These are phyloP conservation scores for Spongilla lacustris DNA, from an alignment of 37 sponge, comb jelly and placozoan genomes.

Conservation along the genomic window DNA sequence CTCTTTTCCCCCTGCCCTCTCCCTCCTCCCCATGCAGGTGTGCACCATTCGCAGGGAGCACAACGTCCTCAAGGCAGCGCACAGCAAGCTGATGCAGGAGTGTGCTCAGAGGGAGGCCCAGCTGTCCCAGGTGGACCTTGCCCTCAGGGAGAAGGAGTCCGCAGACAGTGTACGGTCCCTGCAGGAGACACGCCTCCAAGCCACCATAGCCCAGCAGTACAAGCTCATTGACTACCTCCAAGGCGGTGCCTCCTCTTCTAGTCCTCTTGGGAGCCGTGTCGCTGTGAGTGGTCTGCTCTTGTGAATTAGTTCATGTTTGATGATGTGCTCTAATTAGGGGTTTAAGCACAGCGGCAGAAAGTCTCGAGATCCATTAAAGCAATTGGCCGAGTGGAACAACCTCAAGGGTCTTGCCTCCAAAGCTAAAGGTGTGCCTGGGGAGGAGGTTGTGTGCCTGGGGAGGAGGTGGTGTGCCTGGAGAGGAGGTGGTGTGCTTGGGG, in stretches of 20 bases:
- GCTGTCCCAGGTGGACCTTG: conserved; percentile 29
- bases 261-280: background rate
- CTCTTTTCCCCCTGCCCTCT: background rate
- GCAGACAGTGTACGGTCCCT: conserved; percentile 17
- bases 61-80: conserved; percentile 60
- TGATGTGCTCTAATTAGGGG: conserved; percentile 8
- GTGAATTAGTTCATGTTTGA: background rate
- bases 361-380: conserved; percentile 57
- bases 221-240: conserved; percentile 72
- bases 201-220: conserved; percentile 72
- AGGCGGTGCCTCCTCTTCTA: background rate
- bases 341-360: conserved; percentile 39
- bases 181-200: conserved; percentile 56
- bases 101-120: conserved; percentile 7
- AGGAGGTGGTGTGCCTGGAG: conserved; percentile 1
- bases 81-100: conserved; percentile 67
- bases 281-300: background rate
- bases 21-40: conserved; percentile 9
- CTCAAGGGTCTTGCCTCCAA: conserved; percentile 38
- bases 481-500: too few species aligned
- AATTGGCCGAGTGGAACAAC: conserved; percentile 74
- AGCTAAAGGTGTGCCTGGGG: conserved; percentile 3
- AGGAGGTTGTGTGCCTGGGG: background rate
- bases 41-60: conserved; percentile 50
- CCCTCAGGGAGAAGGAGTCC: conserved; percentile 29